These are phyloP conservation scores for Heteropelma amictum DNA, from an alignment of 2,888 invertebrate species.

Conservation along the genomic window DNA sequence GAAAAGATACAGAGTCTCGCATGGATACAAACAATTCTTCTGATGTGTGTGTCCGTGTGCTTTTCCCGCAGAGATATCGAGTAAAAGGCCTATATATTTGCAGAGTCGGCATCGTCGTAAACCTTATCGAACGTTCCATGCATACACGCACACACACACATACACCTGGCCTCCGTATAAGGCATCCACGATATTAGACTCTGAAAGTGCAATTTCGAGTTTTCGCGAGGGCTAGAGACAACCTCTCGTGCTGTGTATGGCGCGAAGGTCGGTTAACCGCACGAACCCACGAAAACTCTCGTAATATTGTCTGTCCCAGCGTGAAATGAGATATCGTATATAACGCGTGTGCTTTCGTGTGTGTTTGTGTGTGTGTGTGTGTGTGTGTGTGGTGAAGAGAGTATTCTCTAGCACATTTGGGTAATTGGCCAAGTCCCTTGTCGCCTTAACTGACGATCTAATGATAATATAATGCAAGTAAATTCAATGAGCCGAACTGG, in stretches of 20 bases:
- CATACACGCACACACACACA: neutral
- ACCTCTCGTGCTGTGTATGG: neutral
- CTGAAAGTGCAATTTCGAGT: slow-evolving; percentile 44
- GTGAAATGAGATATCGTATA: slow-evolving; percentile 37
- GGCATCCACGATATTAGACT: slow-evolving; percentile 24
- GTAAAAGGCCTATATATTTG: slow-evolving; percentile 44
- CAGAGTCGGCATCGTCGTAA: slow-evolving; percentile 22
- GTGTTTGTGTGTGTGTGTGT: no score
- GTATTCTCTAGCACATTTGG: neutral
- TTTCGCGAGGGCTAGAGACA: slow-evolving; percentile 21
- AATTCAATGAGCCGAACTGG: slow-evolving; percentile 61
- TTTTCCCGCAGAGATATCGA: slow-evolving; percentile 47
- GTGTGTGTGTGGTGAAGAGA: no score
- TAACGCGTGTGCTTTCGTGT: neutral
- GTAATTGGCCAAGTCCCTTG: slow-evolving; percentile 35
- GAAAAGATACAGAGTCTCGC: neutral
- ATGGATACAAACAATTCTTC: slow-evolving; percentile 34
- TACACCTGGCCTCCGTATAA: neutral
- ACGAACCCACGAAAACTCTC: slow-evolving; percentile 37
- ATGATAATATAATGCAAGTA: slow-evolving; percentile 21
- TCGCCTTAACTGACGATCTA: slow-evolving; percentile 8
- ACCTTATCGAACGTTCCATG: slow-evolving; percentile 45
- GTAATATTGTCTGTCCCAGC: slow-evolving; percentile 31
- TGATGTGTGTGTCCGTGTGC: neutral
- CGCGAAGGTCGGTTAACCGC: slow-evolving; percentile 22